These are phyloP conservation scores for Brachionus plicatilis DNA, from an alignment of 1,140 invertebrate species.

Conservation along the genomic window DNA sequence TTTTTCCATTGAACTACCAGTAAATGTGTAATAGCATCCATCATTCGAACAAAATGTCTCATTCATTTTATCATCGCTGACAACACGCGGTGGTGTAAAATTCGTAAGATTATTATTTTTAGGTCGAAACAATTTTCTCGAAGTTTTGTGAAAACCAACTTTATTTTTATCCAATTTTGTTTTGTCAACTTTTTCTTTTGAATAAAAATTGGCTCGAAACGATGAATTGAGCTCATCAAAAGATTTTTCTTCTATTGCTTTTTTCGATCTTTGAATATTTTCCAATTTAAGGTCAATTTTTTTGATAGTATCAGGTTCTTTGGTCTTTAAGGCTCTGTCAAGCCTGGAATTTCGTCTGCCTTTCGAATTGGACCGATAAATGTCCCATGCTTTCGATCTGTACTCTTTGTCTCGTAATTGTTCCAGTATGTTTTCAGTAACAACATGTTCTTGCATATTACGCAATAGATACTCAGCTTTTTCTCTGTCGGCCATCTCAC, in stretches of 20 bases:
- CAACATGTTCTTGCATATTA: conserved; percentile 23
- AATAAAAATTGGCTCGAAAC: neutral
- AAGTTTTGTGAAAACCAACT: neutral
- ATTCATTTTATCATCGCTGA: neutral
- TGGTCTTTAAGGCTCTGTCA: neutral
- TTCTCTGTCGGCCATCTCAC: neutral
- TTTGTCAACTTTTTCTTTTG: neutral
- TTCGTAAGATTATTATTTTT: neutral
- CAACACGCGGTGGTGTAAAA: neutral
- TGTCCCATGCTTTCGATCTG: conserved; percentile 7
- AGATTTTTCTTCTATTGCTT: neutral
- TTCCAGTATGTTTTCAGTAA: conserved; percentile 9
- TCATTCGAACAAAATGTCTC: neutral
- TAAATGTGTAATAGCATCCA: neutral
- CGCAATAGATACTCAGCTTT: conserved; percentile 21
- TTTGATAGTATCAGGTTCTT: neutral
- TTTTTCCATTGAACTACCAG: neutral
- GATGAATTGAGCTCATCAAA: neutral
- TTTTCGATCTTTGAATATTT: conserved; percentile 20
- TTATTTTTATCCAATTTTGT: neutral
- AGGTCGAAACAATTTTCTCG: neutral
- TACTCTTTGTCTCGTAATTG: neutral
- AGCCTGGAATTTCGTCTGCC: neutral
- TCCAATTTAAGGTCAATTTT: neutral
- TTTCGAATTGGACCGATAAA: neutral